Base-by-base conservation (phyloP, 2,797 vertebrate species). In the Emys orbicularis region DNA sequence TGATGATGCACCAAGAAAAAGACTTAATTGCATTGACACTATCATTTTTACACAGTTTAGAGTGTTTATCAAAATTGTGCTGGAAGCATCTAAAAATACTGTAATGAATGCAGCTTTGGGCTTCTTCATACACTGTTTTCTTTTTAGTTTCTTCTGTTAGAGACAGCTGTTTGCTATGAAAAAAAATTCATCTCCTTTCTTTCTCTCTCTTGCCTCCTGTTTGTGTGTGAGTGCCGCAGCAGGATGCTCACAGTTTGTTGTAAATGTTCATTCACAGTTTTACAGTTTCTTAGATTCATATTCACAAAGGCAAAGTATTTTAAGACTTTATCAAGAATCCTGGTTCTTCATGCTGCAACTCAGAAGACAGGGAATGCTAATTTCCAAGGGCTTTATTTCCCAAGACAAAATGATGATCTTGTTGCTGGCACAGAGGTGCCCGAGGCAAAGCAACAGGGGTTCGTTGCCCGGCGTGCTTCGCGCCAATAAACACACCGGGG, bases 61-160 rank as follows among this genome's bases (percentile, higher is more conserved):
- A 96, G 59, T 83, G 83, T 94, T 97, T 96, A 97, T 95, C 92
- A 96, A 86, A 98, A 96, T 95, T 97, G 87, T 96, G 93, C 94
- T 97, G 96, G 86, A 96, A 93, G 76, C 89, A 91, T 97, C 96
- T 97, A 98, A 97, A 98, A 98, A 97, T 96, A 97, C 90, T 93
- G 88, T 96, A 96, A 96, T 92, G 95, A 96, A 97, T 97, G 94
- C 90, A 95, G 88, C 91, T 95, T 95, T 93, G 97, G 97, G 93
- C 94, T 97, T 95, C 87, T 89, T 96, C 83, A 10, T 86, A 83
- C 50, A 82, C 47, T 96, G 87, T 96, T 97, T 96, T 96, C 92
- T 96, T 96, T 92, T 95, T 86, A 77, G 93, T 93, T 92, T 77
- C 86, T 92, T 95, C 93, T 96, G 95, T 94, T 96, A 97, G 94